Percentiles rank a stretch among this genome's conserved stretches.
Conservation (phyloP, 2,888 invertebrate genomes). For the Scaptomyza caliginosa region DNA sequence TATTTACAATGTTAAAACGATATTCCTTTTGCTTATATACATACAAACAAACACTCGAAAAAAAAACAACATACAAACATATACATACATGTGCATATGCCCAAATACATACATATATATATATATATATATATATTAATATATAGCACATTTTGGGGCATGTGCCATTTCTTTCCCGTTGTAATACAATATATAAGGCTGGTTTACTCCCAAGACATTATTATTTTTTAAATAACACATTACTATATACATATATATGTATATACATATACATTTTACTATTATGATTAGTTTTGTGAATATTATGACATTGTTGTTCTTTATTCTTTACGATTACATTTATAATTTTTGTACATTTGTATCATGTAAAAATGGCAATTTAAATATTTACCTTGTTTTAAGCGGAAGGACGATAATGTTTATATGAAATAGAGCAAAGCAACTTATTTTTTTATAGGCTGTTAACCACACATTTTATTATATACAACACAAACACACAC, state of each 20-base stretch:
- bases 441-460: constrained; percentile 76
- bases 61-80: constrained; percentile 40
- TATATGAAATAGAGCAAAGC: constrained; percentile 43
- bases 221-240: constrained; percentile 64
- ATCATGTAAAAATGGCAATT: constrained; percentile 47
- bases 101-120: constrained; percentile 20
- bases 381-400: constrained; percentile 55
- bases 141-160: constrained; percentile 53
- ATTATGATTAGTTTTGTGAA: constrained; percentile 35
- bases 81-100: constrained; percentile 44
- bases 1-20: constrained; percentile 69
- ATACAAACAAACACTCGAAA: constrained; percentile 40
- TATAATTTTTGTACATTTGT: constrained; percentile 36
- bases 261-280: constrained; percentile 29
- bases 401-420: constrained; percentile 18
- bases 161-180: constrained; percentile 77
- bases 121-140: constrained; percentile 27
- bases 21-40: constrained; percentile 78
- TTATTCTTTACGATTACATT: constrained; percentile 30
- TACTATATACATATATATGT: constrained; percentile 22
- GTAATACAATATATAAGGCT: constrained; percentile 83
- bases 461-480: constrained; percentile 61
- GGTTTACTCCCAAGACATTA: constrained; percentile 84
- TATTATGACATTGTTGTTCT: constrained; percentile 51
- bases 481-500: constrained; percentile 40